Percentiles rank a stretch among this genome's conserved stretches.
These are phyloP conservation scores for Neocrepidodera transversa DNA, from an alignment of 2,888 invertebrate species.

Conservation along the genomic window DNA sequence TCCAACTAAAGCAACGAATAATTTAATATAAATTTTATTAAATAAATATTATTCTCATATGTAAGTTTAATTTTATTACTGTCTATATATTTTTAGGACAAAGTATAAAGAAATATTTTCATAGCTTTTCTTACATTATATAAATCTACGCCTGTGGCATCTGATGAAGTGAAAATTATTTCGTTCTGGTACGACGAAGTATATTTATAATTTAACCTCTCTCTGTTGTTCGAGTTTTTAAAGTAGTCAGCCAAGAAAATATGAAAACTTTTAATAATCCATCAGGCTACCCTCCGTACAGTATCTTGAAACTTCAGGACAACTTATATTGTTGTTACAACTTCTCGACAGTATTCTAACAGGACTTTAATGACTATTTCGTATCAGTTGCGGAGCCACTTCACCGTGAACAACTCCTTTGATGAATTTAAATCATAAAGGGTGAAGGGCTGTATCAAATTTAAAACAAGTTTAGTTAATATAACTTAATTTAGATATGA, in stretches of 20 bases:
- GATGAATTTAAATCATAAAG: constrained; percentile 20
- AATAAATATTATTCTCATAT: no score
- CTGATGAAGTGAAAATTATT: constrained; percentile 39
- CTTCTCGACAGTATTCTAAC: constrained; percentile 33
- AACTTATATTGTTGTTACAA: constrained; percentile 43
- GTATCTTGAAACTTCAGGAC: constrained; percentile 36
- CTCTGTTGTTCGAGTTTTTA: constrained; percentile 23
- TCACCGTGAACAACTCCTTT: constrained; percentile 20
- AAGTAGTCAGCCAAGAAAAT: constrained; percentile 38
- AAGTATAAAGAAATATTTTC: no score
- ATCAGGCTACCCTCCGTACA: constrained; percentile 31
- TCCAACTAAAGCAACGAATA: no score
- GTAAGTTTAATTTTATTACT: no score
- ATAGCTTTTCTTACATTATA: no score
- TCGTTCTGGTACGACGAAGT: constrained; percentile 20
- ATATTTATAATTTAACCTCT: constrained; percentile 17
- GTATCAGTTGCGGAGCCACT: constrained; percentile 27
- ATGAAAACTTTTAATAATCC: constrained; percentile 45
- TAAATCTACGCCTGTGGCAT: constrained; percentile 11
- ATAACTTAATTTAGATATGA: no score
- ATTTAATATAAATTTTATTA: no score
- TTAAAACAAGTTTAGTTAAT: no score
- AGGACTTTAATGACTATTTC: constrained; percentile 36
- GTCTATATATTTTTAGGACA: no score
- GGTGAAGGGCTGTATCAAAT: neutral